phyloP scores from a whole-genome alignment of 1,140 invertebrate species.

The Trachymyrmex cornetzi region DNA sequence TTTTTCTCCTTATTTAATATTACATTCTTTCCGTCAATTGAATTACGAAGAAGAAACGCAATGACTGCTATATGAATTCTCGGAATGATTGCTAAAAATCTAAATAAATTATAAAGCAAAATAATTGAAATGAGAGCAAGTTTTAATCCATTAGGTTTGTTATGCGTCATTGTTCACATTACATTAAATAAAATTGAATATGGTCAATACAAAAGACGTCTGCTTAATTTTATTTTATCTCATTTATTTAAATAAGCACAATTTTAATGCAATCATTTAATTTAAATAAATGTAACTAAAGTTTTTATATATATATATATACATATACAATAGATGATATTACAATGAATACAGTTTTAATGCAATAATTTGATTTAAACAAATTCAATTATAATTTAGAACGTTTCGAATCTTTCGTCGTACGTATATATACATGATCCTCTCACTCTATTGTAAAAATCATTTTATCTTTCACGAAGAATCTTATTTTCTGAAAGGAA shows the following conservation, averaged over 20 bases:
- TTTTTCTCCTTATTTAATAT: constrained; percentile 30
- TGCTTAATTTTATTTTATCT: not conserved
- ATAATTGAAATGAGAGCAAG: not conserved
- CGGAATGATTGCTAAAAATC: not conserved
- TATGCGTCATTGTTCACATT: no score
- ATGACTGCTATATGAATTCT: not conserved
- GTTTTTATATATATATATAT: no score
- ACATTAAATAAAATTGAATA: not conserved
- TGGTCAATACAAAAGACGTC: not conserved
- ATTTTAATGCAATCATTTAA: not conserved
- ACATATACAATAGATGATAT: no score
- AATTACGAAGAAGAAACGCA: constrained; percentile 9
- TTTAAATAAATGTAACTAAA: not conserved
- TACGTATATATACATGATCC: not conserved
- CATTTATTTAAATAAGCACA: not conserved
- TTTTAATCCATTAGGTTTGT: not conserved
- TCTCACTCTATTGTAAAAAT: not conserved
- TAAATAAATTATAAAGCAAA: not conserved
- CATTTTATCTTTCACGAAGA: not conserved
- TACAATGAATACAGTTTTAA: not conserved
- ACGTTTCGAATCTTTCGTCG: not conserved
- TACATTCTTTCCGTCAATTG: constrained; percentile 17
- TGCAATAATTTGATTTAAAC: not conserved
- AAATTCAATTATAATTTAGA: not conserved
- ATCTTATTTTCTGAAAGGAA: not conserved